Evolutionary conservation across 1,140 invertebrate genomes (phyloP).

Genomic region (Drosophila mauritiana): DNA sequence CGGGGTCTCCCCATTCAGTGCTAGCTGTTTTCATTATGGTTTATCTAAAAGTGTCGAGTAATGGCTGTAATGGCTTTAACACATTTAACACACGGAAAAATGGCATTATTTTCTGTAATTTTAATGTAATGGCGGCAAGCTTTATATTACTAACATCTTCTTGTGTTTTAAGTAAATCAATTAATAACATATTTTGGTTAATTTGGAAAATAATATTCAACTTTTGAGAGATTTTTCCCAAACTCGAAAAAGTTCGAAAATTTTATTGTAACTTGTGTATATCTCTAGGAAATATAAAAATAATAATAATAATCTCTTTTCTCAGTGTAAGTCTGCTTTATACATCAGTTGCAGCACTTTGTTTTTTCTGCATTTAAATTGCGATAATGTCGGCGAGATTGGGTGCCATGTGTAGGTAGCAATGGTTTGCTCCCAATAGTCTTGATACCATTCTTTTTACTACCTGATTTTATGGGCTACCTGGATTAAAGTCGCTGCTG

Average conservation of each 20-base stretch:
- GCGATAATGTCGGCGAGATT: slow-evolving; percentile 34
- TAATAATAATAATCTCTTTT: background rate
- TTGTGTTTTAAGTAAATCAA: no score
- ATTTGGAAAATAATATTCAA: no score
- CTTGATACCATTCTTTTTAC: slow-evolving; percentile 36
- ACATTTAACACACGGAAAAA: slow-evolving; percentile 1
- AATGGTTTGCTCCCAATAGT: slow-evolving; percentile 37
- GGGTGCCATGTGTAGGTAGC: slow-evolving; percentile 19
- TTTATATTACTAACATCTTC: no score
- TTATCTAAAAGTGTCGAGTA: slow-evolving; percentile 18
- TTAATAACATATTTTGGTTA: no score
- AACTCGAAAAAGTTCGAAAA: no score
- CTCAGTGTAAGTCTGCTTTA: slow-evolving; percentile 13
- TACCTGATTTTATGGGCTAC: slow-evolving; percentile 39
- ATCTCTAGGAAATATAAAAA: no score
- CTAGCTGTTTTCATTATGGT: slow-evolving; percentile 20
- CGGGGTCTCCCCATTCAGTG: background rate
- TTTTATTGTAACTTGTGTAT: no score
- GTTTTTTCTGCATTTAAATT: slow-evolving; percentile 27
- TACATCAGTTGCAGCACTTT: slow-evolving; percentile 30
- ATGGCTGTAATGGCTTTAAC: slow-evolving; percentile 17
- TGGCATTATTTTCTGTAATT: background rate
- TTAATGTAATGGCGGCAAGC: background rate
- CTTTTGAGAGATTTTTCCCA: no score
- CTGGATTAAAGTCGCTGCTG: slow-evolving; percentile 44